These are phyloP conservation scores for Platynereis dumerilii DNA, from an alignment of 2,888 invertebrate species.

Conservation along the genomic window DNA sequence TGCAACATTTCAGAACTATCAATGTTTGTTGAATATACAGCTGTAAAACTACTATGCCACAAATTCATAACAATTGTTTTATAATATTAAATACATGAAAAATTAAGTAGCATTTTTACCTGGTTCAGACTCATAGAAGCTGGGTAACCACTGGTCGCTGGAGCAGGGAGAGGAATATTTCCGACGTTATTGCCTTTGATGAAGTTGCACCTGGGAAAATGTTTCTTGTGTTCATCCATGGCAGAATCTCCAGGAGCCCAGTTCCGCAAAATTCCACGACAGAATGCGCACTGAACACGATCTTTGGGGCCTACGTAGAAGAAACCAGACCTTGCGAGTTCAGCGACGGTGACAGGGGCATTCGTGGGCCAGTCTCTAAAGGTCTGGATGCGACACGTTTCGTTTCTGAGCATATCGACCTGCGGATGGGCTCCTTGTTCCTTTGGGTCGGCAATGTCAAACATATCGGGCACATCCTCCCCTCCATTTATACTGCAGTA, in stretches of 20 bases:
- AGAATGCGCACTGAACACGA: constrained; percentile 90
- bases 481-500: too few species aligned
- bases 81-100: too few species aligned
- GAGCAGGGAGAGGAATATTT: constrained; percentile 3
- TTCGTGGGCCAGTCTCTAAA: constrained; percentile 11
- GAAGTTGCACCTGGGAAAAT: constrained; percentile 86
- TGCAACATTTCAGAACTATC: too few species aligned
- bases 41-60: too few species aligned
- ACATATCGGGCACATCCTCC: too few species aligned
- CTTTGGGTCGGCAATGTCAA: too few species aligned
- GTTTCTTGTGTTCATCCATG: constrained; percentile 91
- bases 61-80: too few species aligned
- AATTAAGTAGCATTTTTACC: too few species aligned
- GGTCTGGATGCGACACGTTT: constrained; percentile 1
- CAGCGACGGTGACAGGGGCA: constrained; percentile 72
- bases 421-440: too few species aligned
- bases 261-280: constrained; percentile 89
- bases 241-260: constrained; percentile 91
- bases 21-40: too few species aligned
- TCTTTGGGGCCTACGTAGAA: constrained; percentile 89
- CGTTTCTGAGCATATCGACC: constrained; percentile 1
- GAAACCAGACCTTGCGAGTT: constrained; percentile 85
- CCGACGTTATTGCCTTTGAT: constrained; percentile 61
- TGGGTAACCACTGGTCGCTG: too few species aligned
- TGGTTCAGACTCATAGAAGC: too few species aligned